phyloP scores from a whole-genome alignment of 1,140 invertebrate species.

The Onthophagus taurus region DNA sequence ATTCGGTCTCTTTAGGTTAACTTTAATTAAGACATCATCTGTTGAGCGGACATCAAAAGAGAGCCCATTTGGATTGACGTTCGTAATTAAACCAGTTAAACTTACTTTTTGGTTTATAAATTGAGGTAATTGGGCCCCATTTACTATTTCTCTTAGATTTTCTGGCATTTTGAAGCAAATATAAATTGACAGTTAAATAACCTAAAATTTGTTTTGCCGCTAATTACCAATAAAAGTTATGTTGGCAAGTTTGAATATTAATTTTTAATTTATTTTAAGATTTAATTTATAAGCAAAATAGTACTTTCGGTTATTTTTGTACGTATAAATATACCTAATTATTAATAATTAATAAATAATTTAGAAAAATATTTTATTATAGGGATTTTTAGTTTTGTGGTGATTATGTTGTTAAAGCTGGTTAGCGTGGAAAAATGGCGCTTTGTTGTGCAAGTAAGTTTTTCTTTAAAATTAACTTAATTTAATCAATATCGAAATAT shows the following conservation, averaged over 20 bases:
- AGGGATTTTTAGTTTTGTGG: not conserved
- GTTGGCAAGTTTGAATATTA: too few species aligned
- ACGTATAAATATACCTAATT: too few species aligned
- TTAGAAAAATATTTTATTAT: not conserved
- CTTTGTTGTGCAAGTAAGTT: slow-evolving; percentile 49
- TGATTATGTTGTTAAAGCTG: not conserved
- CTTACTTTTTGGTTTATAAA: slow-evolving; percentile 18
- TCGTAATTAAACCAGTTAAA: slow-evolving; percentile 14
- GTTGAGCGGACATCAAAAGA: slow-evolving; percentile 17
- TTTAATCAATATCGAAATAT: slow-evolving; percentile 6
- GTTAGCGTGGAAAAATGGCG: slow-evolving; percentile 39
- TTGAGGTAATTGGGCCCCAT: slow-evolving; percentile 14
- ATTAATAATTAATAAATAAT: not conserved
- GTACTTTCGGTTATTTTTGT: too few species aligned
- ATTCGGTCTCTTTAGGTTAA: slow-evolving; percentile 18
- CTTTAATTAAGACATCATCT: slow-evolving; percentile 18
- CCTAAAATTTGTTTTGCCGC: too few species aligned
- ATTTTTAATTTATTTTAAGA: not conserved
- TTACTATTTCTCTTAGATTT: slow-evolving; percentile 18
- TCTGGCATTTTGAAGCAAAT: slow-evolving; percentile 48
- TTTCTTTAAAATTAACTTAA: slow-evolving; percentile 13
- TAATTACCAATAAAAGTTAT: too few species aligned
- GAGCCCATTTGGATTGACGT: slow-evolving; percentile 16
- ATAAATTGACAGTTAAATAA: slow-evolving; percentile 85
- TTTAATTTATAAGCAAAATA: not conserved